Conservation (phyloP, 2,797 vertebrate species). For the Pseudochirops cupreus region DNA sequence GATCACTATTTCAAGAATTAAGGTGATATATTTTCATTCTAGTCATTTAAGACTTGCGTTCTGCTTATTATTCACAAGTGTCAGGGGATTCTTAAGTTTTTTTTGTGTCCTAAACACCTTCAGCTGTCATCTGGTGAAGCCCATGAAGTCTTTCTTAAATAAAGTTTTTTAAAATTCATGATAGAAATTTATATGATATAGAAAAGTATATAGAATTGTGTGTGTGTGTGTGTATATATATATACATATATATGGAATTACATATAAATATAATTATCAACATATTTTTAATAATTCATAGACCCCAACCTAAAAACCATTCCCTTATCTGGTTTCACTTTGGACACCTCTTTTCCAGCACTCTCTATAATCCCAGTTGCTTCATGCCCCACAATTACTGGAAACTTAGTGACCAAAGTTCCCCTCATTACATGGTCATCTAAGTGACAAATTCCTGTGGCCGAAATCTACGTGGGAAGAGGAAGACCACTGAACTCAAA, state of each 20-base stretch:
- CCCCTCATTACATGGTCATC: slow-evolving; percentile 60
- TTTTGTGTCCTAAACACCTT: not conserved
- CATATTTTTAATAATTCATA: not conserved
- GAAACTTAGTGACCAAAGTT: slow-evolving; percentile 9
- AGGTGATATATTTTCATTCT: not conserved
- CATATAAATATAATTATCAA: not conserved
- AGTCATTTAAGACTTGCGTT: not conserved
- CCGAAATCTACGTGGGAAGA: slow-evolving; percentile 46
- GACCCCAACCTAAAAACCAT: not conserved
- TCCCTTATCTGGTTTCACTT: slow-evolving; percentile 67
- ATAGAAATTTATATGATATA: too few species aligned
- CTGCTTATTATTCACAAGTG: not conserved
- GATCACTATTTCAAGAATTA: not conserved
- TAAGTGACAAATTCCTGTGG: slow-evolving; percentile 63
- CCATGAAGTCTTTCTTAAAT: not conserved
- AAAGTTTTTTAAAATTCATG: not conserved
- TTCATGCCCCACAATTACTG: not conserved
- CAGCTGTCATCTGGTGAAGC: not conserved
- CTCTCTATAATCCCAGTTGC: slow-evolving; percentile 68
- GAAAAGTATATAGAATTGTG: too few species aligned
- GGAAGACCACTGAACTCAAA: not conserved
- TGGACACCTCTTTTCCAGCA: slow-evolving; percentile 63
- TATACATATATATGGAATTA: too few species aligned
- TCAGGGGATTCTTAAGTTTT: not conserved
- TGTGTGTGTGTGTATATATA: too few species aligned